Percentiles rank a stretch among this genome's conserved stretches.
These are phyloP conservation scores for Synergus itoensis DNA, from an alignment of 2,888 invertebrate genomes.

Conservation along the genomic window DNA sequence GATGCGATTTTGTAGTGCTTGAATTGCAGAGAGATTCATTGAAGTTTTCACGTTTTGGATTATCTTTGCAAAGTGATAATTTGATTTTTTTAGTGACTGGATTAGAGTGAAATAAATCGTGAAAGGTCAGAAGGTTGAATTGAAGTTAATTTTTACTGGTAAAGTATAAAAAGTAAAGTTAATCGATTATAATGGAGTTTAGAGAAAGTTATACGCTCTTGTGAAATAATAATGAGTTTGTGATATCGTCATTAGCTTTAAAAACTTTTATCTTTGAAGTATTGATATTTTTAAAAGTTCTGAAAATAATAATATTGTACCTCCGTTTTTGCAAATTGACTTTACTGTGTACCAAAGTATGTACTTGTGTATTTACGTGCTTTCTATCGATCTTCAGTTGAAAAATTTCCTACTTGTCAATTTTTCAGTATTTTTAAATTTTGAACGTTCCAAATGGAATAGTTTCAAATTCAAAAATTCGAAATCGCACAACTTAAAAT, in stretches of 20 bases:
- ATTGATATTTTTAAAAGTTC: conserved; percentile 35
- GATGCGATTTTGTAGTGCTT: neutral
- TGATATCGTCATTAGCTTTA: conserved; percentile 20
- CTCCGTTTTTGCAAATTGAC: neutral
- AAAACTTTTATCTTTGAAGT: neutral
- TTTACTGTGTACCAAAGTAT: neutral
- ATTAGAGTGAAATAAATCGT: neutral
- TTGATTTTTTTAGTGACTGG: conserved; percentile 13
- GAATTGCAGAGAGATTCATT: neutral
- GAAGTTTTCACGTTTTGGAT: neutral
- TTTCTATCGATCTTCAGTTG: neutral
- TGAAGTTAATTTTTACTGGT: conserved; percentile 15
- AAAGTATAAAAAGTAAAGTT: conserved; percentile 15
- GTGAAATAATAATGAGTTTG: conserved; percentile 29
- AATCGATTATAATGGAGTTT: conserved; percentile 38
- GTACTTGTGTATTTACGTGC: neutral
- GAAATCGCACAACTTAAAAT: neutral
- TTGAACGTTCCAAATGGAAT: neutral
- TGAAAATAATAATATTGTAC: neutral
- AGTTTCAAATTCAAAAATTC: neutral
- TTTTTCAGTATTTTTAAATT: neutral
- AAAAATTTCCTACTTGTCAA: neutral
- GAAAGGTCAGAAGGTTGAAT: conserved; percentile 14
- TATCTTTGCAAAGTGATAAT: conserved; percentile 7
- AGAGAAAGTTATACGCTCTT: conserved; percentile 12